These are phyloP conservation scores for Dendrocopos noguchii DNA, from an alignment of 2,113 vertebrate genomes.

Conservation along the genomic window DNA sequence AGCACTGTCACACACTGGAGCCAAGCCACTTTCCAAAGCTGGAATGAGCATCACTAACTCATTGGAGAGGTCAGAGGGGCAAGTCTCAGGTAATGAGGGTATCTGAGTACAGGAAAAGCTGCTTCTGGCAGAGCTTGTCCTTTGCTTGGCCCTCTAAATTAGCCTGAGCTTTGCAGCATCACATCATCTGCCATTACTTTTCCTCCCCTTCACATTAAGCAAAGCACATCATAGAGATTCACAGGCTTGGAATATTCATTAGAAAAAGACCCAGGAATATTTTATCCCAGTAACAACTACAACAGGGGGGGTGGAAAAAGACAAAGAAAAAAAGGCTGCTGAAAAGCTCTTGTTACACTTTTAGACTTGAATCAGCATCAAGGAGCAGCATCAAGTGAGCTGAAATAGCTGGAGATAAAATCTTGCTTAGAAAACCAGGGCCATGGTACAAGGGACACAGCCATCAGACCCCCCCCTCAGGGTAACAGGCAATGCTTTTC, in stretches of 20 bases:
- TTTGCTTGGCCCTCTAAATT: not conserved
- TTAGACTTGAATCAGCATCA: not conserved
- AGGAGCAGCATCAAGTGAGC: not conserved
- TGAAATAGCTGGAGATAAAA: not conserved
- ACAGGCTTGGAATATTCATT: not conserved
- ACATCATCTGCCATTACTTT: rapidly evolving
- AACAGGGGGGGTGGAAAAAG: not conserved
- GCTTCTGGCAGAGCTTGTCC: not conserved
- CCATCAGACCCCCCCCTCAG: not conserved
- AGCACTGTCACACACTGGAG: not conserved
- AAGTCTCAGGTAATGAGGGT: not conserved
- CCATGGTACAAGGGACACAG: not conserved
- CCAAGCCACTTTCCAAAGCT: not conserved
- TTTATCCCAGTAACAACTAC: not conserved
- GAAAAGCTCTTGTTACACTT: not conserved
- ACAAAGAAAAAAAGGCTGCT: not conserved
- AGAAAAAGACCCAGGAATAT: not conserved
- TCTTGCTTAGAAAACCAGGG: not conserved
- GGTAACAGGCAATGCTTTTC: not conserved
- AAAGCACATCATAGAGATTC: not conserved
- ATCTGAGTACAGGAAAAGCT: not conserved
- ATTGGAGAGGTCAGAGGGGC: not conserved
- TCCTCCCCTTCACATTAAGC: not conserved
- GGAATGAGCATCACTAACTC: not conserved
- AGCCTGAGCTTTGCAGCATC: not conserved